phyloP scores from a whole-genome alignment of 2,113 vertebrate species.

The Nicator chloris region DNA sequence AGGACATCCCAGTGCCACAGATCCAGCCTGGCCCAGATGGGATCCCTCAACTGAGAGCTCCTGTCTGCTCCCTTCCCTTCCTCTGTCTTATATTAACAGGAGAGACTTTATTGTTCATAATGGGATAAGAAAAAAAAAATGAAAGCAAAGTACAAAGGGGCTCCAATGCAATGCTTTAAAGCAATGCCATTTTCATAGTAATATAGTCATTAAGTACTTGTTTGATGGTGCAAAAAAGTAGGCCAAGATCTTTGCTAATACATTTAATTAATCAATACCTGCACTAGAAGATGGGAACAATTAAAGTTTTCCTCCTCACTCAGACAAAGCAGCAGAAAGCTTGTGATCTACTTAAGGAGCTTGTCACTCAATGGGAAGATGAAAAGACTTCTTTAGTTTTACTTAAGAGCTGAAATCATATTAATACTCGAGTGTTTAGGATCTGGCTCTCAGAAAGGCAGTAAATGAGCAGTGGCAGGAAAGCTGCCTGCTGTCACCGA shows the following conservation, averaged over 20 bases:
- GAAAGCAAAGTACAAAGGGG: neutral
- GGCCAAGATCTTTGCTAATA: constrained; percentile 56
- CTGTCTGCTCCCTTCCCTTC: neutral
- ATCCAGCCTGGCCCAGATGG: neutral
- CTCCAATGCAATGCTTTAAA: constrained; percentile 36
- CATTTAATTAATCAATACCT: constrained; percentile 56
- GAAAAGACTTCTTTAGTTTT: constrained; percentile 58
- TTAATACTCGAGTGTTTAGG: constrained; percentile 32
- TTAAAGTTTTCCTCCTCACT: constrained; percentile 23
- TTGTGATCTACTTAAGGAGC: constrained; percentile 56
- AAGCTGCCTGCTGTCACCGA: neutral
- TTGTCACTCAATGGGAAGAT: constrained; percentile 44
- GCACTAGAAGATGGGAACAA: constrained; percentile 41
- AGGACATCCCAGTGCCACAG: neutral
- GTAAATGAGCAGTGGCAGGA: neutral
- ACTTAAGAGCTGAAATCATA: constrained; percentile 51
- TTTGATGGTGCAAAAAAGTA: constrained; percentile 60
- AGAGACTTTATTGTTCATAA: constrained; percentile 29
- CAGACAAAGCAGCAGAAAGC: constrained; percentile 38
- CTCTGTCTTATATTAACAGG: neutral
- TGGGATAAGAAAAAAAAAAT: neutral
- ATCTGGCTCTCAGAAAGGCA: neutral
- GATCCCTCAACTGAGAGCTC: neutral
- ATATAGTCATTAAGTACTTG: constrained; percentile 51
- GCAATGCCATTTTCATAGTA: constrained; percentile 30